Evolutionary conservation across 2,113 vertebrate species (phyloP), one percentile per base, ranked within the genome.

Genomic region (Pedionomus torquatus): DNA sequence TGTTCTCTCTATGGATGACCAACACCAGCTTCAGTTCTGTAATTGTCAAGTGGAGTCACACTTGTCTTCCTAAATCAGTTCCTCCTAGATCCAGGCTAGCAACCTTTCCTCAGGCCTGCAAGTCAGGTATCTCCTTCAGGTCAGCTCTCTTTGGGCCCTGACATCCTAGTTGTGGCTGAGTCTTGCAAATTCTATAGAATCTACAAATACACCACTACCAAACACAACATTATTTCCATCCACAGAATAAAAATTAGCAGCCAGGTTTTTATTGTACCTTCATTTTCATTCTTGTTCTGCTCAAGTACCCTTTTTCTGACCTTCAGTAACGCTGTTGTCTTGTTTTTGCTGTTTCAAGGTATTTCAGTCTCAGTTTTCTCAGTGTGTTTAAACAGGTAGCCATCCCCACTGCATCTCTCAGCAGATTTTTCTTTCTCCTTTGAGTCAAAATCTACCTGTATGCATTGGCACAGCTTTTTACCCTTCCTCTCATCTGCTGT

Each of bases 351-450:
- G 20, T 10, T 87, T 77, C 71, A 69, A 65, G 18, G 18, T 26
- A 16, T 24, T 35, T 80, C 23, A 76, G 7, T 48, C 33, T 61
- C 48, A 86, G 46, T 55, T 72, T 72, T 93, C 19, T 63, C 51
- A 0, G 0, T 11, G 18, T 25, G 23, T 77, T 37, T 46, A 88
- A 37, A 13, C 11, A 65, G 2, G 3, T 44, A 77, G 24, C 31
- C 39, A 55, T 74, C 58, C 37, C 41, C 37, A 20, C n/a, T 44
- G 26, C 28, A 57, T 24, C 55, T 17, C 13, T 82, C 61, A 55
- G 10, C 28, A 87, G 23, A 52, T 57, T 64, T 77, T 44, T 44
- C 26, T 75, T 93, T 84, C 30, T 63, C 20, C 28, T 52, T 87
- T 71, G 10, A 54, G 43, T n/a, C 37, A 90, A 60, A 83, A 63